phyloP scores from a whole-genome alignment of 2,888 invertebrate species.

The Malthinus seriepunctatus region DNA sequence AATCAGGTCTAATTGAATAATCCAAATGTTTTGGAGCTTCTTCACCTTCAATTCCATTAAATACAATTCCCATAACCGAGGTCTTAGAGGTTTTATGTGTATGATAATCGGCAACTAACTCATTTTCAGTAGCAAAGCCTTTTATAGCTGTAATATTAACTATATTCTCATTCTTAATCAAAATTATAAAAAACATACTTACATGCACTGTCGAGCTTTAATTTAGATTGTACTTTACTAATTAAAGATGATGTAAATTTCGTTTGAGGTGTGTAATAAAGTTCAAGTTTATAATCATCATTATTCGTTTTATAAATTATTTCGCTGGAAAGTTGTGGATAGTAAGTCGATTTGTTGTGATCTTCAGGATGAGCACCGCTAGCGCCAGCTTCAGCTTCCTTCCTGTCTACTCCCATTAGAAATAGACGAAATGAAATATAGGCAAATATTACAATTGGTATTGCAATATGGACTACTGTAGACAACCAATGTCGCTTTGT shows the following conservation, averaged over 20 bases:
- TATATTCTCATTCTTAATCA: too few relatives aligned
- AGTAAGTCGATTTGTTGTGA: slow-evolving; percentile 41
- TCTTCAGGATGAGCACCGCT: slow-evolving; percentile 44
- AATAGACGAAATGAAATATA: too few relatives aligned
- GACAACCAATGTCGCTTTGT: slow-evolving; percentile 49
- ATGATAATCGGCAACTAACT: slow-evolving; percentile 39
- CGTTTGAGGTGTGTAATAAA: too few relatives aligned
- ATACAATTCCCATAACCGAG: slow-evolving; percentile 41
- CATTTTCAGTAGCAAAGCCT: slow-evolving; percentile 40
- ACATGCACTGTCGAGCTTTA: slow-evolving; percentile 45
- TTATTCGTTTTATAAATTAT: slow-evolving; percentile 36
- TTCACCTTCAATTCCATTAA: slow-evolving; percentile 33
- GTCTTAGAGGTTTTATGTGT: slow-evolving; percentile 30
- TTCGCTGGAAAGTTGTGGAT: slow-evolving; percentile 16
- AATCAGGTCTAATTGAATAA: slow-evolving; percentile 44
- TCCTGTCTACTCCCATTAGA: too few relatives aligned
- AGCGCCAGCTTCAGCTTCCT: too few relatives aligned
- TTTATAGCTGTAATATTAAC: slow-evolving; percentile 38
- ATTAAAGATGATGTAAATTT: too few relatives aligned
- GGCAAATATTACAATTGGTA: slow-evolving; percentile 48
- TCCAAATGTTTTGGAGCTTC: slow-evolving; percentile 37
- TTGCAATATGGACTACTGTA: slow-evolving; percentile 44
- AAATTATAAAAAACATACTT: too few relatives aligned
- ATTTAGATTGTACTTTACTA: too few relatives aligned
- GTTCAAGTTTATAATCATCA: too few relatives aligned